phyloP scores from a whole-genome alignment of 1,140 invertebrate species.

The Hormaphis cornu region DNA sequence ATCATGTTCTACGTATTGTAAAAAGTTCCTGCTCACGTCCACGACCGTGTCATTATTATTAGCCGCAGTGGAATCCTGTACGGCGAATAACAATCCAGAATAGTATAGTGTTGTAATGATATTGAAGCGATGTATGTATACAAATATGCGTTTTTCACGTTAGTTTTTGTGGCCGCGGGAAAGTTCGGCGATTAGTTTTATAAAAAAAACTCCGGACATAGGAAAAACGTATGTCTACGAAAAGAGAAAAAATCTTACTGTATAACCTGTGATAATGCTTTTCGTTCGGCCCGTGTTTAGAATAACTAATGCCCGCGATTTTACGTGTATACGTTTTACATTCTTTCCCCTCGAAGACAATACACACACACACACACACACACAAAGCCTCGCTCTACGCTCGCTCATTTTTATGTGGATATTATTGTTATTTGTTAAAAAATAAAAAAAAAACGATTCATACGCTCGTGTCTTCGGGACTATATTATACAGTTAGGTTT shows the following conservation, averaged over 20 bases:
- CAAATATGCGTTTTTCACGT: neutral
- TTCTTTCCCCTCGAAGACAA: conserved; percentile 3
- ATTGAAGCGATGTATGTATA: too few relatives aligned
- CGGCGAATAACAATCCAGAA: neutral
- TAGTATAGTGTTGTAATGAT: neutral
- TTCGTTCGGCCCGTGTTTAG: neutral
- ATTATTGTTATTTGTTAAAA: conserved; percentile 16
- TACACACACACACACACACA: conserved; percentile 9
- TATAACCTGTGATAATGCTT: neutral
- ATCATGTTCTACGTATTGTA: neutral
- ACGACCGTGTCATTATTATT: neutral
- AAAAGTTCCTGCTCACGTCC: neutral
- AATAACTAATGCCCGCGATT: conserved; percentile 12
- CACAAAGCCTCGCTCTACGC: neutral
- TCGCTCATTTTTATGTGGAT: conserved; percentile 12
- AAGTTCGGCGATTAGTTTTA: neutral
- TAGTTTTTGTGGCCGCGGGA: neutral
- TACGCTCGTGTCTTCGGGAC: neutral
- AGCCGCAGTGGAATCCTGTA: neutral
- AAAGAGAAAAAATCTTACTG: neutral
- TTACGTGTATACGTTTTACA: too few relatives aligned
- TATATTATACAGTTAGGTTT: too few relatives aligned
- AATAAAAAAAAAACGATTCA: conserved; percentile 15
- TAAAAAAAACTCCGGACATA: too few relatives aligned
- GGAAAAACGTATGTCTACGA: neutral